A percentile compares a stretch with the other conserved stretches of the same genome.
Conservation (phyloP, 2,113 vertebrate species). For the Bolborhynchus lineola region DNA sequence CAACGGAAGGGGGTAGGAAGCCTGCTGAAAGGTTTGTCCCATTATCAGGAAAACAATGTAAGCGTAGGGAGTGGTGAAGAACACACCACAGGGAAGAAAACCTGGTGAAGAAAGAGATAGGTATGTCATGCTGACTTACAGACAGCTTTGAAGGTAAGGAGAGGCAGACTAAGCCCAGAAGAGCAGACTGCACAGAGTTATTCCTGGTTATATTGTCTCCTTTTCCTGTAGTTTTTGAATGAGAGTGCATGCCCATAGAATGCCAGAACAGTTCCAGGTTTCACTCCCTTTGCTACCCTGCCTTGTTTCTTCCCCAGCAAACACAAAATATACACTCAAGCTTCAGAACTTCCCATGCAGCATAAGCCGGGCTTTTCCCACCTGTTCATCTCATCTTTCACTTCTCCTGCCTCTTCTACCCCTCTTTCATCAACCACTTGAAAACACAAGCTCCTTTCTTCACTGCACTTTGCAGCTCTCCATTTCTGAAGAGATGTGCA, state of each 20-base stretch:
- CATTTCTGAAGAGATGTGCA: background rate
- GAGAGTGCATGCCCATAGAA: background rate
- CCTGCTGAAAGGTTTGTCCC: background rate
- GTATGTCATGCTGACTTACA: background rate
- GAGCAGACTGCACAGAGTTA: background rate
- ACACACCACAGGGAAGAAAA: background rate
- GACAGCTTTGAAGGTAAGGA: background rate
- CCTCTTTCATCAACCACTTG: background rate
- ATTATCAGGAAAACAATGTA: background rate
- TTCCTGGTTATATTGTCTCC: background rate
- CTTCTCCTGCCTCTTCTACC: background rate
- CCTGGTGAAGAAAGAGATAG: background rate
- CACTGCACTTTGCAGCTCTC: background rate
- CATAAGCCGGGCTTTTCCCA: background rate
- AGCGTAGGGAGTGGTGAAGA: background rate
- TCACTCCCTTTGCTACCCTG: background rate
- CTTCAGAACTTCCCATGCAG: background rate
- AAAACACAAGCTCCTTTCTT: background rate
- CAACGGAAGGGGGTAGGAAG: accelerated
- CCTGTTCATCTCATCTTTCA: background rate
- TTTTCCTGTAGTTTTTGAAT: background rate
- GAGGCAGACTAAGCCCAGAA: background rate
- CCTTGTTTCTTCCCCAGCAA: background rate
- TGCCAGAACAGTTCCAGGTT: background rate
- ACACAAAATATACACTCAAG: background rate